A percentile compares a stretch with the other conserved stretches of the same genome.
Conservation (phyloP, 2,888 invertebrate species). For the Margaritifera margaritifera region DNA sequence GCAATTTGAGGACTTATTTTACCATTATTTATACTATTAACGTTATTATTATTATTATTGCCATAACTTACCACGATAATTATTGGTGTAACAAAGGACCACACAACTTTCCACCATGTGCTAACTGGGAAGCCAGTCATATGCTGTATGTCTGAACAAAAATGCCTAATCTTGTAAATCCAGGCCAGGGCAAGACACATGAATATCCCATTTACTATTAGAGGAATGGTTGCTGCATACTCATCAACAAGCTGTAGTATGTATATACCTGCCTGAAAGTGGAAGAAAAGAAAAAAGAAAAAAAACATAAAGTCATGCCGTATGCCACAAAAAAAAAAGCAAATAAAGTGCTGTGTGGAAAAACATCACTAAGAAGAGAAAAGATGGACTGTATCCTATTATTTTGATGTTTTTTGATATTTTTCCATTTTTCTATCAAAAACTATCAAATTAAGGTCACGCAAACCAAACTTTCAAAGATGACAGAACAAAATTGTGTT, state of each 20-base stretch:
- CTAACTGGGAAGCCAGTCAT: conserved; percentile 60
- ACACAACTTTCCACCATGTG: conserved; percentile 62
- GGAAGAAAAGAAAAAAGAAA: neutral
- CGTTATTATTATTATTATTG: no score
- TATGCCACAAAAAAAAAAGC: neutral
- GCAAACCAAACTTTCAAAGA: no score
- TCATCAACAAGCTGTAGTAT: conserved; percentile 64
- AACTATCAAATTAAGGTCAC: no score
- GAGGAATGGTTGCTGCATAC: conserved; percentile 61
- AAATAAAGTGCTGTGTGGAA: neutral
- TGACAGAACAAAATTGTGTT: no score
- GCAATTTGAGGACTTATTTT: no score
- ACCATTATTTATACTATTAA: no score
- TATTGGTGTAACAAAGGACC: conserved; percentile 58
- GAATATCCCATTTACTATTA: conserved; percentile 58
- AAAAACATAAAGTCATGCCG: neutral
- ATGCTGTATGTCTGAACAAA: conserved; percentile 58
- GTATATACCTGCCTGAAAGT: conserved; percentile 64
- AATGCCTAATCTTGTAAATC: conserved; percentile 61
- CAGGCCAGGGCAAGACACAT: conserved; percentile 61
- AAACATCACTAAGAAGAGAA: no score
- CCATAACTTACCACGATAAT: conserved; percentile 57
- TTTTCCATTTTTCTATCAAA: no score
- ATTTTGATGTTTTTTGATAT: no score
- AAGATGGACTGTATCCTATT: no score